Evolutionary conservation across 53 echinoderm and acorn worm species (phyloP).

Genomic region (Holothuria leucospilota): DNA sequence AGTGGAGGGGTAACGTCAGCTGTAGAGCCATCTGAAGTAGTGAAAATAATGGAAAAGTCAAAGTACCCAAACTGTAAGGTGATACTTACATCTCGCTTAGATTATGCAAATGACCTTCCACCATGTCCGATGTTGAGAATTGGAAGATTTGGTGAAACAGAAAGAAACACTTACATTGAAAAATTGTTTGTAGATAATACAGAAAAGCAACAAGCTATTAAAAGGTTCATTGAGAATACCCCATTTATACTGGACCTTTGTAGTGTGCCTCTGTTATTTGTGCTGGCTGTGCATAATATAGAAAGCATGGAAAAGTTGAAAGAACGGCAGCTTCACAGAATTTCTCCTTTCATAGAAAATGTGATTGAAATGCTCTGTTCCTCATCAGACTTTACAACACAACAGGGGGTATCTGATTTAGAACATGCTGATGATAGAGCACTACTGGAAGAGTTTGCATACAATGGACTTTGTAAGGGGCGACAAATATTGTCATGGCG

Average conservation of each 20-base stretch:
- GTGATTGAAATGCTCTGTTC: not conserved
- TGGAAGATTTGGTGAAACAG: not conserved
- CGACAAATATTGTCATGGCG: conserved; percentile 5
- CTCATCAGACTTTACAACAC: too few relatives aligned
- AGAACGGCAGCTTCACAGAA: not conserved
- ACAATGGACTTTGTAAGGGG: conserved; percentile 29
- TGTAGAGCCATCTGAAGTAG: not conserved
- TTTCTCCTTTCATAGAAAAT: not conserved
- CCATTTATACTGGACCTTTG: conserved; percentile 1
- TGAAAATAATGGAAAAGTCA: not conserved
- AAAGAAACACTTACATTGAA: conserved; percentile 1
- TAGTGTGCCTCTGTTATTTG: conserved; percentile 9
- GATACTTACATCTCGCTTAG: conserved; percentile 12
- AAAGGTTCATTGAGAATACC: not conserved
- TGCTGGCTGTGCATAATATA: conserved; percentile 6
- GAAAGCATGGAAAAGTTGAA: not conserved
- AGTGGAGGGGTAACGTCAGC: not conserved
- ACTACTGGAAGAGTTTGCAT: not conserved
- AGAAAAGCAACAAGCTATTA: not conserved
- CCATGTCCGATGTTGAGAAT: not conserved
- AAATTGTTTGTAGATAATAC: not conserved
- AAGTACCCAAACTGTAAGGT: not conserved
- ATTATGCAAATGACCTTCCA: not conserved
- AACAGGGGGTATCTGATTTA: not conserved
- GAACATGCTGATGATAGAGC: not conserved